Percentiles rank a stretch among this genome's conserved stretches.
phyloP scores from a whole-genome alignment of 1,140 invertebrate genomes.

The Cotesia typhae region DNA sequence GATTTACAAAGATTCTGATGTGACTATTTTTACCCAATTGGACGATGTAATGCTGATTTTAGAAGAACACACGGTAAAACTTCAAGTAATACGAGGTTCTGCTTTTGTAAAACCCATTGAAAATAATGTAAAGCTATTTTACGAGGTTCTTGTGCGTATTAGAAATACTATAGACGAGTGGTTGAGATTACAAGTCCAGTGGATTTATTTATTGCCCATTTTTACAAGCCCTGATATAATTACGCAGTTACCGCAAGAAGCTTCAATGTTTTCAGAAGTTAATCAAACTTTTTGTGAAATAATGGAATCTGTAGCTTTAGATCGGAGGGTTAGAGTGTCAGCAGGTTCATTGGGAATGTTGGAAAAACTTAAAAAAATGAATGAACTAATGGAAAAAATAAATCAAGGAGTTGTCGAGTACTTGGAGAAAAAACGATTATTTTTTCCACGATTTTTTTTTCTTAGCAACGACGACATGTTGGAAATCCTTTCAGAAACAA shows the following conservation, averaged over 20 bases:
- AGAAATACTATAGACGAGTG: conserved; percentile 87
- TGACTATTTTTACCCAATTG: conserved; percentile 79
- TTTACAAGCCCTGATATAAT: conserved; percentile 94
- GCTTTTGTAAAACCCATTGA: conserved; percentile 92
- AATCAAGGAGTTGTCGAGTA: conserved; percentile 90
- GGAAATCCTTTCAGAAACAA: conserved; percentile 92
- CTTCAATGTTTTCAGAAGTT: conserved; percentile 78
- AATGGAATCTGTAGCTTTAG: conserved; percentile 77
- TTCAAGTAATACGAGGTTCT: conserved; percentile 88
- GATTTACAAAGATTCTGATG: conserved; percentile 81
- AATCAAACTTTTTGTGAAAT: conserved; percentile 81
- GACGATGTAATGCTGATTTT: conserved; percentile 88
- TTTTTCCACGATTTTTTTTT: conserved; percentile 94
- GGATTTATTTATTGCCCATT: conserved; percentile 92
- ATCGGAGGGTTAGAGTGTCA: conserved; percentile 79
- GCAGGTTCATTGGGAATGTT: conserved; percentile 77
- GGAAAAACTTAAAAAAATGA: conserved; percentile 78
- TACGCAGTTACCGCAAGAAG: conserved; percentile 92
- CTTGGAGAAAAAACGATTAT: conserved; percentile 90
- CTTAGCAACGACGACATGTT: conserved; percentile 95
- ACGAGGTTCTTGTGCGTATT: conserved; percentile 79
- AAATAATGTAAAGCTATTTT: conserved; percentile 82
- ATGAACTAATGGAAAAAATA: conserved; percentile 79
- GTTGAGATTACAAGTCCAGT: conserved; percentile 88
- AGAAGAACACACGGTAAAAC: conserved; percentile 90